Evolutionary conservation across 2,888 invertebrate species (phyloP), one percentile per base, ranked within the genome.

Genomic region (Lithodes maja): DNA sequence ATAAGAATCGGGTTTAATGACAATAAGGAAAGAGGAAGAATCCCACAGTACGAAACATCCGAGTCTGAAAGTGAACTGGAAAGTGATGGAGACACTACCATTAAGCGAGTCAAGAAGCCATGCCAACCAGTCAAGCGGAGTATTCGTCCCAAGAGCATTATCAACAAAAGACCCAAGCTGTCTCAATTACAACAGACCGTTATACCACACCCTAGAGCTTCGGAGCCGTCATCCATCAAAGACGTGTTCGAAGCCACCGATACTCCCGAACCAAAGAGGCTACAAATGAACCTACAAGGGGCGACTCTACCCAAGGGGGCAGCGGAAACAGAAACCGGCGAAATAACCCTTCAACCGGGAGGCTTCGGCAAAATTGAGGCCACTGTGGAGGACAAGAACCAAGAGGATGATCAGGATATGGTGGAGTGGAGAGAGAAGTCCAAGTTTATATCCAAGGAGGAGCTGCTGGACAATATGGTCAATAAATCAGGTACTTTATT

Each of bases 381-480:
- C 33, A n/a, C 83, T 12, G 81, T 79, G 50, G 84, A 92, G 9
- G 68, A 77, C 0, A 91, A 90, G 3, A 89, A 90, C 17, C 80
- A 81, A 33, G 61, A 53, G 50, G 68, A 92, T n/a, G 92, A 92
- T 12, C 92, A 92, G 79, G 92, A 92, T 17, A 68, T 83, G 69
- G 88, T 77, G 79, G 88, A 89, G 49, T 89, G 88, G 88, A 49
- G 55, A 54, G 79, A 74, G 54, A 84, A 77, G 52, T 92, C 93
- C 78, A 92, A 93, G n/a, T 93, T 93, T 71, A 96, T 97, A 91
- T 95, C 95, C 2, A 95, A 95, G 86, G 95, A 95, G 92, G 95
- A 97, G 93, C 93, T 97, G 69, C 94, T 95, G 86, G 94, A 94
- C 68, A 96, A 97, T 92, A 95, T 96, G 93, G 95, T 98, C 92